Evolutionary conservation across 1,140 invertebrate species (phyloP), one percentile per base, ranked within the genome.

Genomic region (Apis florea): DNA sequence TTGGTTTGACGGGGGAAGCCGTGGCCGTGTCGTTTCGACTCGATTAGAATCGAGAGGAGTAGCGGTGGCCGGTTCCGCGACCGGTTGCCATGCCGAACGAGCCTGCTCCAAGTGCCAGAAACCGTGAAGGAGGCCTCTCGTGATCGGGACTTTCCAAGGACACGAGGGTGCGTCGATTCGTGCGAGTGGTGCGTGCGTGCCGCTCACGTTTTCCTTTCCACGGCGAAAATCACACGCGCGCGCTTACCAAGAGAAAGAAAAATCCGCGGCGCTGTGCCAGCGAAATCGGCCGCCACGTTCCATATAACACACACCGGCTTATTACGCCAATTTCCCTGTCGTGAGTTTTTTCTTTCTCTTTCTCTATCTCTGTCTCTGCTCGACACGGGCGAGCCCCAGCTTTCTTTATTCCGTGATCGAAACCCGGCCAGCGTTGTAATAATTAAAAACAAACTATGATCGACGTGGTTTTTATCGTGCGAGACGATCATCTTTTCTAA

Each of bases 121-220:
- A 87, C 83, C 80, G 79, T 85, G 87, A 88, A 87, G 79, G 51
- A 80, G 51, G 49, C 70, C 69, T 88, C 84, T 77, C 86, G 83
- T 69, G 85, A 82, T 85, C 86, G 76, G 66, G 84, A 82, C 83
- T 88, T 77, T 88, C 83, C 87, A 88, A 88, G 87, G 87, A 86
- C 87, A 88, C 87, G 77, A 82, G 81, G 70, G 80, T 84, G 85
- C 79, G 71, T 47, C 75, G 70, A 74, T 83, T 77, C 69, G 69
- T 82, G n/a, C n/a, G n/a, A n/a, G n/a, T n/a, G 82, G 77, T 76
- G 72, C n/a, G 73, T 53, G 73, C 64, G 78, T 80, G 53, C n/a
- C 71, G 51, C 47, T 72, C 53, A 40, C 75, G 83, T 85, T 87
- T 88, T 87, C 85, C 85, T 87, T 70, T 84, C 82, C 82, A 64